A percentile compares a stretch with the other conserved stretches of the same genome.
Evolutionary conservation across 2,797 vertebrate species (phyloP).

Genomic region (Cyprinodon diabolis): DNA sequence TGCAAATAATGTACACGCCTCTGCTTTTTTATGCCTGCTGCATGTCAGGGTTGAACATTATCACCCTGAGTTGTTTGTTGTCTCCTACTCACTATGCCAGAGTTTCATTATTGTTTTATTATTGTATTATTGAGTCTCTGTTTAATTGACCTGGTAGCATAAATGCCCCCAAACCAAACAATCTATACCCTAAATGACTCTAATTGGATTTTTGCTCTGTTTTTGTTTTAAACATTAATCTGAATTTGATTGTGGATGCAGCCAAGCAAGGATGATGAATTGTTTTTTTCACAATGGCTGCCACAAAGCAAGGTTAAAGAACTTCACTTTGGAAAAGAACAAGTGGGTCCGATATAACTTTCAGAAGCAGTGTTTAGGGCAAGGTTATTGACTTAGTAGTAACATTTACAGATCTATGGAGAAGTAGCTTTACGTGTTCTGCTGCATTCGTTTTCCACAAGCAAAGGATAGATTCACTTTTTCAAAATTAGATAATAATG

Average conservation of each 20-base stretch:
- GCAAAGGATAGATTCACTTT: neutral
- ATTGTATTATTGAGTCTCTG: slow-evolving; percentile 71
- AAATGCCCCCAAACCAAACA: slow-evolving; percentile 75
- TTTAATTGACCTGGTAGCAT: slow-evolving; percentile 75
- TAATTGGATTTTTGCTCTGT: slow-evolving; percentile 71
- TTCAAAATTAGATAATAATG: neutral
- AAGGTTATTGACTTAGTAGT: slow-evolving; percentile 15
- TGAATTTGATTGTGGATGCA: slow-evolving; percentile 71
- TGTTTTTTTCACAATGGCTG: slow-evolving; percentile 55
- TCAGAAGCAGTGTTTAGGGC: slow-evolving; percentile 14
- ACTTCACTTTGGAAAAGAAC: slow-evolving; percentile 37
- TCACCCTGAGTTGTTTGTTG: slow-evolving; percentile 29
- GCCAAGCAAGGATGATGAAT: slow-evolving; percentile 75
- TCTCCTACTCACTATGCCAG: slow-evolving; percentile 34
- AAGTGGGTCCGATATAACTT: slow-evolving; percentile 6
- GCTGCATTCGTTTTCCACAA: slow-evolving; percentile 1
- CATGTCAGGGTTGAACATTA: slow-evolving; percentile 28
- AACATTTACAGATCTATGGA: neutral
- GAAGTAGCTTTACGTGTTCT: neutral
- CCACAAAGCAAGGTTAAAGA: slow-evolving; percentile 66
- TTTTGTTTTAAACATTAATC: slow-evolving; percentile 75
- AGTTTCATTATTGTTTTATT: slow-evolving; percentile 70
- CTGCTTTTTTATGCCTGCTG: slow-evolving; percentile 1
- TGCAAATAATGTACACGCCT: slow-evolving; percentile 28
- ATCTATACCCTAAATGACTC: slow-evolving; percentile 66